A percentile compares a stretch with the other conserved stretches of the same genome.
phyloP scores from a whole-genome alignment of 2,113 vertebrate genomes.

The Pteruthius melanotis region DNA sequence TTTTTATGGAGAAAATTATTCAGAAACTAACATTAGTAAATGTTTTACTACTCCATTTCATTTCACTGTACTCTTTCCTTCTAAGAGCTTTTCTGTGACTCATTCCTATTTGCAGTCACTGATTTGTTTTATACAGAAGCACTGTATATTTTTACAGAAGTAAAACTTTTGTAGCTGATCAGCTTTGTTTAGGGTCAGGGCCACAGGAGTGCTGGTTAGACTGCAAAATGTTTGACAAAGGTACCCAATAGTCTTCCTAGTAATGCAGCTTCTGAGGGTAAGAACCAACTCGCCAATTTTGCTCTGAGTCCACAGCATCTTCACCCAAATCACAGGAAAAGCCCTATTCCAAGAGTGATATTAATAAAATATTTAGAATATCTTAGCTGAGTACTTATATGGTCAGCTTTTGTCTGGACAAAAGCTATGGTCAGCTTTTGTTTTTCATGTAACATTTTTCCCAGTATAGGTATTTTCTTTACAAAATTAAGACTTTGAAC shows the following conservation, averaged over 20 bases:
- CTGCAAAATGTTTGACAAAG: neutral
- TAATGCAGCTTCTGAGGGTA: neutral
- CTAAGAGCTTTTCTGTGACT: neutral
- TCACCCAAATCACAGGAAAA: neutral
- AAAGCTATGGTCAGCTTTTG: too few species aligned
- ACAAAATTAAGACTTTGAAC: neutral
- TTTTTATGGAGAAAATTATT: neutral
- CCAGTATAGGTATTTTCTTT: neutral
- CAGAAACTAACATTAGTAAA: neutral
- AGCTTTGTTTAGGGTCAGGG: neutral
- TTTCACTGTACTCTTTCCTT: neutral
- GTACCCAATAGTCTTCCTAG: neutral
- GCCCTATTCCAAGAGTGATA: neutral
- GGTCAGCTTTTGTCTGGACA: neutral
- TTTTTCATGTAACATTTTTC: neutral
- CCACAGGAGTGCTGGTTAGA: neutral
- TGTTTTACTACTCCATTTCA: neutral
- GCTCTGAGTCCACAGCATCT: neutral
- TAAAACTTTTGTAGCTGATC: neutral
- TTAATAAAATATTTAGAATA: neutral
- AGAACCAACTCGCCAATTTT: neutral
- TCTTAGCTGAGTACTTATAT: neutral
- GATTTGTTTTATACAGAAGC: neutral
- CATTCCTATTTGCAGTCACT: neutral
- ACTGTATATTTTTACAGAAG: too few species aligned